Base-by-base conservation (phyloP, 2,888 invertebrate species). In the Lycia hirtaria region DNA sequence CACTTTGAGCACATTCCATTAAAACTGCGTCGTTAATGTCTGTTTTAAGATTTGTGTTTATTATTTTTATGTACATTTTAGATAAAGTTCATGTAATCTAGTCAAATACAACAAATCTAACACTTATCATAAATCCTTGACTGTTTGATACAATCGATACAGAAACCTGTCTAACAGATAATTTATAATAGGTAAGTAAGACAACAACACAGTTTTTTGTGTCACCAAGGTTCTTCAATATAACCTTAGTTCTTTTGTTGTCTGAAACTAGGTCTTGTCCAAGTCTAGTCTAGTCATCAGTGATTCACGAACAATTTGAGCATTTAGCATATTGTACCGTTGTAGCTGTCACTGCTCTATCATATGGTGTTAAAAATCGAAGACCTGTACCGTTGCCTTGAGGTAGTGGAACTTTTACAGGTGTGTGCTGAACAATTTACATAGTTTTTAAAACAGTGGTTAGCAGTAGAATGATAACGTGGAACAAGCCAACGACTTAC, bases 271-370 rank as follows among this genome's bases (percentile, higher is more conserved):
- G 49, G 56, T 28, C 47, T 45, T 41, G 47, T 48, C 48, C 40
- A 43, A 33, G 32, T 47, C 47, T 54, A 37, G 43, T 22, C n/a
- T 43, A 28, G 28, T 28, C 28, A 17, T 10, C 14, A 12, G 28
- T 56, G 45, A 56, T 64, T 65, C 55, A 63, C 67, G 55, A 22
- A 24, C 55, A 6, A 22, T 50, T 56, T 48, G 57, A 32, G 10
- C 49, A 65, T 58, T 75, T 71, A 71, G 63, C 67, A 72, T 70
- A 69, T 58, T 62, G 62, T 72, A 66, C 69, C 64, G 73, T 75
- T 75, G 10, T 3, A n/a, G 15, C 20, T 33, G 41, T 41, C 20
- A 12, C 32, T 43, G 7, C 14, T 17, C 17, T 19, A n/a, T 37
- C 10, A 22, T 4, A 22, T 32, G 14, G 24, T 37, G 49, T 40